phyloP scores from a whole-genome alignment of 2,797 vertebrate species.

The Acropternis orthonyx region DNA sequence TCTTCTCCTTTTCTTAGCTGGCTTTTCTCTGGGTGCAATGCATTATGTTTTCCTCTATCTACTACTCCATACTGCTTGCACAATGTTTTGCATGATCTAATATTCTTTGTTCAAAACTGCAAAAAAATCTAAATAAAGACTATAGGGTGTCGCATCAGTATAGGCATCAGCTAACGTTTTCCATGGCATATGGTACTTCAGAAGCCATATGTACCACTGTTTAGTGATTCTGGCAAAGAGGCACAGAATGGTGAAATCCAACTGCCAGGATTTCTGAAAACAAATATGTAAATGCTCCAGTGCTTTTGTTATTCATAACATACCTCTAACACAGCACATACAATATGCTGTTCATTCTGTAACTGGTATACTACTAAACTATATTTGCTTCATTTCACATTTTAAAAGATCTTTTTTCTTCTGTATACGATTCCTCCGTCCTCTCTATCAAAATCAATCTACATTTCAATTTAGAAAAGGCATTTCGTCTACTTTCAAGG shows the following conservation, averaged over 20 bases:
- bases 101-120: constrained; percentile 85
- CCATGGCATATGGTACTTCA: constrained; percentile 99
- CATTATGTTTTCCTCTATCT: constrained; percentile 55
- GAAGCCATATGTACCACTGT: constrained; percentile 99
- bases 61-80: constrained; percentile 74
- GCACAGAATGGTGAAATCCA: constrained; percentile 93
- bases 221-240: constrained; percentile 98
- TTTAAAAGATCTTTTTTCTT: constrained; percentile 50
- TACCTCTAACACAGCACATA: constrained; percentile 84
- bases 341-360: constrained; percentile 84
- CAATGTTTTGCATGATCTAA: constrained; percentile 81
- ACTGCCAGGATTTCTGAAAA: constrained; percentile 94
- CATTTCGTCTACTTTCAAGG: constrained; percentile 1
- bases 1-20: constrained; percentile 23
- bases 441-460: not conserved
- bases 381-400: constrained; percentile 58
- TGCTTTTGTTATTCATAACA: constrained; percentile 87
- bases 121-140: constrained; percentile 90
- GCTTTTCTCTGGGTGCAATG: constrained; percentile 58
- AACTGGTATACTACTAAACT: constrained; percentile 73
- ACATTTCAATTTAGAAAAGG: constrained; percentile 21
- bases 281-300: constrained; percentile 92
- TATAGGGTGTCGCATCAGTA: constrained; percentile 85
- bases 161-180: constrained; percentile 95
- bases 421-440: not conserved